Base-by-base conservation (phyloP, 2,888 invertebrate species). In the Altica lythri region DNA sequence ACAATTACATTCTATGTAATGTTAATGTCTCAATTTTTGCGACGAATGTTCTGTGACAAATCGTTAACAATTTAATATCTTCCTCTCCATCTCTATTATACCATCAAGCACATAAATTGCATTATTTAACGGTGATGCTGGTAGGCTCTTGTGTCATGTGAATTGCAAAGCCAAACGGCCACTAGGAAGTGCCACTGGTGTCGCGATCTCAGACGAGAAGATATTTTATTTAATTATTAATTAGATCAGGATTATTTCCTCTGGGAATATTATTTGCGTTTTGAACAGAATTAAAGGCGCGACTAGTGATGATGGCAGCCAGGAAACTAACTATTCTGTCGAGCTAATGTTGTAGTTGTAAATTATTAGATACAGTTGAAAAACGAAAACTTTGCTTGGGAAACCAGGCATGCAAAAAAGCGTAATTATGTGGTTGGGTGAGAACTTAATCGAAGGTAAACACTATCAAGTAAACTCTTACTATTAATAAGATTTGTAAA, bases 201-300 rank as follows among this genome's bases (percentile, higher is more conserved):
- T 30, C 30, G 30, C 30, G 10, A 30, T 30, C 10, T 4, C 30
- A 10, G 30, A 2, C 27, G 27, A 10, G 13, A 10, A 13, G 3
- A 9, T 10, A 30, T 12, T 30, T n/a, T 30, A n/a, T 10, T 27
- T 12, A 30, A 12, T 30, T 30, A 30, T 30, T 30, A 30, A 30
- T 30, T 30, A 9, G 30, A 13, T 30, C 13, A 13, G 30, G 13
- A 30, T 10, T 30, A 30, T 30, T 30, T 30, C 12, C 30, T 30
- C 30, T 30, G 30, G 30, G 30, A 30, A 30, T 30, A 12, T n/a
- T n/a, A n/a, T 30, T 30, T 30, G 30, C 30, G 4, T 30, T 30
- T 12, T 8, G 30, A 30, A n/a, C 8, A 12, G 30, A n/a, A n/a
- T 30, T 30, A 12, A 12, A 12, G 30, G 30, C 30, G 30, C 30